phyloP scores from a whole-genome alignment of 1,140 invertebrate species.

The Monomorium pharaonis region DNA sequence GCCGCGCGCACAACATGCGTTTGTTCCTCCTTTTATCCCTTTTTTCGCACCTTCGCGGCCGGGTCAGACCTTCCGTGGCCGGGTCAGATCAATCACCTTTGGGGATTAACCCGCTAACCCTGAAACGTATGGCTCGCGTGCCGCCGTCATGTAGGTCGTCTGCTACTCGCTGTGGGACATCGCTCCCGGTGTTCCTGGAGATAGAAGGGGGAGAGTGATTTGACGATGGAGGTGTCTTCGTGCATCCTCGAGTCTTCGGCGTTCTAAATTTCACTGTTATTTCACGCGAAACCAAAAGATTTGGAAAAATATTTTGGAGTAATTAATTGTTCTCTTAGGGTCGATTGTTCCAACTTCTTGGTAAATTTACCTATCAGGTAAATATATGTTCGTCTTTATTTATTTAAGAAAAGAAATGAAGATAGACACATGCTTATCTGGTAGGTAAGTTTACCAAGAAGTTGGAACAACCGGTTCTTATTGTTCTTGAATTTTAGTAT shows the following conservation, averaged over 20 bases:
- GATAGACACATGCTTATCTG: too few relatives aligned
- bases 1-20: neutral
- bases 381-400: too few relatives aligned
- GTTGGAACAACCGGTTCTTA: too few relatives aligned
- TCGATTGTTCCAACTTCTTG: too few relatives aligned
- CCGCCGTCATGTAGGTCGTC: neutral
- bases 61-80: conserved; percentile 2
- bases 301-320: neutral
- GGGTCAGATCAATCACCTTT: conserved; percentile 54
- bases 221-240: neutral
- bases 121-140: conserved; percentile 55
- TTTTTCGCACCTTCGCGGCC: neutral
- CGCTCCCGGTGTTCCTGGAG: neutral
- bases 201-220: neutral
- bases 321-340: neutral
- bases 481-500: too few relatives aligned
- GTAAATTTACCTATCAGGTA: too few relatives aligned
- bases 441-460: too few relatives aligned
- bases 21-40: conserved; percentile 32
- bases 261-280: neutral
- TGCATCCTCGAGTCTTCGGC: neutral
- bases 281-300: neutral
- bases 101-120: conserved; percentile 64
- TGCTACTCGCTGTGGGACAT: neutral
- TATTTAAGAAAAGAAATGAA: too few relatives aligned